Evolutionary conservation across 2,113 vertebrate genomes (phyloP).

Genomic region (Elachura formosa): DNA sequence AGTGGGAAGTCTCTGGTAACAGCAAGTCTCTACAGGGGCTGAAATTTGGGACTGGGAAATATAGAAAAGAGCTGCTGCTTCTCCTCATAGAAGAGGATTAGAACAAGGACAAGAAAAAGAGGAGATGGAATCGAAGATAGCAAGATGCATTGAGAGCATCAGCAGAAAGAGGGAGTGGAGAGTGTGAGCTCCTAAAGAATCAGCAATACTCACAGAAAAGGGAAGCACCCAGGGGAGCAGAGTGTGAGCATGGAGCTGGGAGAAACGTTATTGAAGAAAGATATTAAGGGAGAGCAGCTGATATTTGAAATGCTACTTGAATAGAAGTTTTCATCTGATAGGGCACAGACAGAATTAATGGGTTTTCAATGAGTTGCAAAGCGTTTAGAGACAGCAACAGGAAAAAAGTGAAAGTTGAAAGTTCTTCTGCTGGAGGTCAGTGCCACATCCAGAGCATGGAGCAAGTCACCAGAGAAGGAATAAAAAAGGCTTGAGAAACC

Average conservation of each 20-base stretch:
- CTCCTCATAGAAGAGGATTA: neutral
- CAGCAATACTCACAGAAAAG: neutral
- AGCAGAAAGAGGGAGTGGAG: neutral
- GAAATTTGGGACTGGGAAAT: neutral
- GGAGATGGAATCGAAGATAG: neutral
- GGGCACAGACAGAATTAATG: neutral
- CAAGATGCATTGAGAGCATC: neutral
- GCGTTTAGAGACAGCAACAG: neutral
- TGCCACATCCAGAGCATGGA: neutral
- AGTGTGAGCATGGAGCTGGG: neutral
- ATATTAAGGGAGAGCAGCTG: neutral
- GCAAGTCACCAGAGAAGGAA: neutral
- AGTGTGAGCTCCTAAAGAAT: neutral
- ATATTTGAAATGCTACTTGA: constrained; percentile 28
- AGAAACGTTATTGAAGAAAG: constrained; percentile 32
- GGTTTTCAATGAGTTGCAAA: neutral
- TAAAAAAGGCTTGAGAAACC: neutral
- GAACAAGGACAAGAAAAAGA: neutral
- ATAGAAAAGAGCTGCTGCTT: neutral
- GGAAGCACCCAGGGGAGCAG: neutral
- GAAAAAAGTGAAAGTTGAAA: neutral
- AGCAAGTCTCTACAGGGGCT: neutral
- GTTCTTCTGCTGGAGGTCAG: neutral
- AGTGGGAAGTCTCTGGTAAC: neutral
- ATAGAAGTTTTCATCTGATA: constrained; percentile 28